Evolutionary conservation across 2,797 vertebrate genomes (phyloP), one percentile per base, ranked within the genome.

Genomic region (Pangasius krempfi): DNA sequence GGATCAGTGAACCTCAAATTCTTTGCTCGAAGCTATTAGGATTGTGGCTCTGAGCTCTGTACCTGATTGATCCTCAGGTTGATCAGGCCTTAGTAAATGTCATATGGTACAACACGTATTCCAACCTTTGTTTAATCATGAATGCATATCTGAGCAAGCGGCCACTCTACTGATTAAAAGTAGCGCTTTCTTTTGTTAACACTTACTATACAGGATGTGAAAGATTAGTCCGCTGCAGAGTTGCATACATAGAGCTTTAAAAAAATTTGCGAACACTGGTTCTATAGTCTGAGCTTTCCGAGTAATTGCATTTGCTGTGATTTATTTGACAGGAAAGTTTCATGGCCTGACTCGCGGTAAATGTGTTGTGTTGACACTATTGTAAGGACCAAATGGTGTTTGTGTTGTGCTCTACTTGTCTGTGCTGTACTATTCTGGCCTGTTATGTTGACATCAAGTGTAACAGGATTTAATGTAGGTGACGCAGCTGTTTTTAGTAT

Each of bases 41-140:
- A 30, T 73, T 84, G 54, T 25, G n/a, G 20, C 37, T 80, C 30
- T 80, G n/a, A 56, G 30, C n/a, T 22, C 78, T n/a, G 80, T 64
- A 44, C 22, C 58, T 70, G 86, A 87, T 54, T 68, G 76, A 87
- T 68, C 86, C 47, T 50, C 30, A 20, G 47, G 27, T 78, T 66
- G 9, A 87, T 87, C 33, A 30, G 50, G 14, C 62, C 40, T 81
- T 72, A 72, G 30, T 44, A 82, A 62, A 60, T 73, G 66, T 54
- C 87, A 50, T 73, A 60, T 50, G 54, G 27, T 75, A 62, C 56
- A 2, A 73, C 70, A 25, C 18, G n/a, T 37, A 62, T 33, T 22
- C n/a, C 16, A 52, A 27, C 44, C 33, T 58, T 87, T 58, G 72
- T 72, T 87, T 56, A 68, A 70, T 70, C 47, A 56, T 66, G 44